Conservation (phyloP, 1,140 invertebrate genomes). For the Cydia amplana region DNA sequence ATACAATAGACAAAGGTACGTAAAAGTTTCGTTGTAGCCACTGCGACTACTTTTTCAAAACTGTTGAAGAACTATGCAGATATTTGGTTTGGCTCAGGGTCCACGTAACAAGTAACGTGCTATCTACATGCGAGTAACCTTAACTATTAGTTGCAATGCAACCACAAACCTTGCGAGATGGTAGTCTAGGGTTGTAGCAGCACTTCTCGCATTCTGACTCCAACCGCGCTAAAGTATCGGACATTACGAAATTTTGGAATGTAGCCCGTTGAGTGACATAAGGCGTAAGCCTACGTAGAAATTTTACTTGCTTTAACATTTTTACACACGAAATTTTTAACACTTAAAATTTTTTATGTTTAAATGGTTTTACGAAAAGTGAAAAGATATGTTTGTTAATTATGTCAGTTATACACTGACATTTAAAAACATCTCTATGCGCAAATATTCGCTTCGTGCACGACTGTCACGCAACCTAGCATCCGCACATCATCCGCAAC, state of each 20-base stretch:
- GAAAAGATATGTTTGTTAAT: neutral
- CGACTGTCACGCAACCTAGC: too few species aligned
- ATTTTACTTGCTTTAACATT: neutral
- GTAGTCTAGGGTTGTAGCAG: constrained; percentile 55
- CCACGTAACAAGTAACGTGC: too few species aligned
- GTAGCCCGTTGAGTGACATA: constrained; percentile 35
- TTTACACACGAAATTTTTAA: neutral
- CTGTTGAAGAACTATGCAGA: too few species aligned
- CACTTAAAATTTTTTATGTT: constrained; percentile 23
- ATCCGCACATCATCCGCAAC: too few species aligned
- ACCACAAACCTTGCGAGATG: constrained; percentile 57
- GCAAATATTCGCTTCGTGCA: too few species aligned
- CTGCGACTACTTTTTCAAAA: too few species aligned
- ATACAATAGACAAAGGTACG: too few species aligned
- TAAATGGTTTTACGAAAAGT: neutral
- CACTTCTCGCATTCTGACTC: constrained; percentile 58
- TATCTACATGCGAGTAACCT: too few species aligned
- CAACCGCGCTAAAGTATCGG: constrained; percentile 51
- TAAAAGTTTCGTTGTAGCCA: too few species aligned
- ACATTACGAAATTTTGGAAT: constrained; percentile 61
- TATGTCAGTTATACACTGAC: neutral
- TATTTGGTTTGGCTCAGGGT: too few species aligned
- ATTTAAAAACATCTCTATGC: too few species aligned
- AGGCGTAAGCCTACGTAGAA: neutral
- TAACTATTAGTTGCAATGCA: too few species aligned